phyloP scores from a whole-genome alignment of 2,113 vertebrate species.

The Pomatostomus ruficeps region DNA sequence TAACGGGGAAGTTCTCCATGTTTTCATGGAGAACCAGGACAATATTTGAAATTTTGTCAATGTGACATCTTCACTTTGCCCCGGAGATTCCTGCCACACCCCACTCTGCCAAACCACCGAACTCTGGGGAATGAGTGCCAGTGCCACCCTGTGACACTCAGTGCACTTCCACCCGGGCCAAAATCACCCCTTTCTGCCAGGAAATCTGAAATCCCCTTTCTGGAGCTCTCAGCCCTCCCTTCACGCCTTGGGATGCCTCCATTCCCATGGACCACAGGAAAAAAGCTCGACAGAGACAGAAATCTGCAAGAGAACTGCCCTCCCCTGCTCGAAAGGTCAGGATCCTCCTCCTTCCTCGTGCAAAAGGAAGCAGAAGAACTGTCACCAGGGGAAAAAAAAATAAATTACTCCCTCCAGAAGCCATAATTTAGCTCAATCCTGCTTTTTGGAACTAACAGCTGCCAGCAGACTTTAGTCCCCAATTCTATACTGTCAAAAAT shows the following conservation, averaged over 20 bases:
- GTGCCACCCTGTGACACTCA: not conserved
- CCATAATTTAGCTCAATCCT: slow-evolving; percentile 19
- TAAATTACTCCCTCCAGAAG: not conserved
- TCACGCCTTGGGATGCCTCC: not conserved
- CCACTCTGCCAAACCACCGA: not conserved
- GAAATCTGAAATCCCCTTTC: slow-evolving; percentile 24
- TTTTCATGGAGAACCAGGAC: not conserved
- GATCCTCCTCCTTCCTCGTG: slow-evolving; percentile 13
- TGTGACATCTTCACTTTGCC: not conserved
- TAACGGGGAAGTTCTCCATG: not conserved
- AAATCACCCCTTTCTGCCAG: slow-evolving; percentile 31
- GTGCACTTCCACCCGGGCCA: not conserved
- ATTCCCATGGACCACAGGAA: not conserved
- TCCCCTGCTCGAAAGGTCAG: not conserved
- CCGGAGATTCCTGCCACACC: not conserved
- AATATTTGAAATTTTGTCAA: not conserved
- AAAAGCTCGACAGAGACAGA: not conserved
- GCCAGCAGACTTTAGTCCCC: not conserved
- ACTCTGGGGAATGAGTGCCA: not conserved
- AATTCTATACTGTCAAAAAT: not conserved
- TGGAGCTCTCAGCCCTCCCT: not conserved
- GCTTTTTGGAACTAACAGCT: slow-evolving; percentile 4
- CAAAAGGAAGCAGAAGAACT: slow-evolving; percentile 20
- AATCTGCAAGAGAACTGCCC: not conserved
- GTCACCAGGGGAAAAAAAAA: not conserved